Conservation (phyloP, 2,888 invertebrate genomes). For the Xanthorhoe designata region DNA sequence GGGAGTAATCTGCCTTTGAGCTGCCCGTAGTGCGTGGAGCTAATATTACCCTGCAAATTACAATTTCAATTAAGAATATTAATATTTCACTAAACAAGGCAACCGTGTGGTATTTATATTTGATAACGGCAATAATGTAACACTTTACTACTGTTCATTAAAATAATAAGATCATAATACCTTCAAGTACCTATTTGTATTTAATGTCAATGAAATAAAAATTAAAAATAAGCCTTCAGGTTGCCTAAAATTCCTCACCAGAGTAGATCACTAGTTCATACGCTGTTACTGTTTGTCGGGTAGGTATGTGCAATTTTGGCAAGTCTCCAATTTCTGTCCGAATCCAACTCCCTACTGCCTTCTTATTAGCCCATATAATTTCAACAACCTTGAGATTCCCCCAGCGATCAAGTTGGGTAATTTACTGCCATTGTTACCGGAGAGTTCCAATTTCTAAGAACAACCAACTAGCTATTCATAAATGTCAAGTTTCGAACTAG, state of each 20-base stretch:
- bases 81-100: background rate
- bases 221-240: no score
- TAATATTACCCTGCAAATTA: slow-evolving; percentile 11
- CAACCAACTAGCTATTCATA: background rate
- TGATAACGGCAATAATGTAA: background rate
- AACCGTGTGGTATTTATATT: background rate
- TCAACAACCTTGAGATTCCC: slow-evolving; percentile 10
- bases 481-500: no score
- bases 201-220: no score
- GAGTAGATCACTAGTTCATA: no score
- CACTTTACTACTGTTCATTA: background rate
- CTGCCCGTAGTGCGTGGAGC: background rate
- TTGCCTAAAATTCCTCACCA: no score
- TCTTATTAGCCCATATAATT: slow-evolving; percentile 18
- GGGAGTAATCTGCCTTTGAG: slow-evolving; percentile 13
- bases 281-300: no score
- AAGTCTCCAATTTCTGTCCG: slow-evolving; percentile 5
- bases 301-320: slow-evolving; percentile 13
- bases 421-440: slow-evolving; percentile 4
- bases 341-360: slow-evolving; percentile 6
- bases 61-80: slow-evolving; percentile 15
- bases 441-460: background rate
- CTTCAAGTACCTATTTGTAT: no score
- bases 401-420: slow-evolving; percentile 6
- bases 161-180: background rate